Conservation (phyloP, 1,140 invertebrate genomes). For the Pseudomyrmex cubaensis region DNA sequence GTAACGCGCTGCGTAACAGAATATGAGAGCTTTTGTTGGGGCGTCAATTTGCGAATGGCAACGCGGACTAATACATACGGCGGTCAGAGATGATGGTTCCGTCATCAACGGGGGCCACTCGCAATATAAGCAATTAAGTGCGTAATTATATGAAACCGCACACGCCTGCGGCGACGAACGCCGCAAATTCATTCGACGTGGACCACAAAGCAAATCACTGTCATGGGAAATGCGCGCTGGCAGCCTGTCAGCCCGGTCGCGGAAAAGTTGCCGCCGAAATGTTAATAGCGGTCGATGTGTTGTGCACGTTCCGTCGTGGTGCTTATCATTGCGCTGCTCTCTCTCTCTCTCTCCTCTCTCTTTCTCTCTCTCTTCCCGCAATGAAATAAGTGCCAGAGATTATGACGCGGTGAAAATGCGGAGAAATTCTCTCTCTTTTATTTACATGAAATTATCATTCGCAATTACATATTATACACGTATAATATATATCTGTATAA, state of each 20-base stretch:
- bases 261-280: conserved; percentile 62
- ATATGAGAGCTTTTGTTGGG: conserved; percentile 18
- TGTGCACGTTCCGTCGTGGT: not conserved
- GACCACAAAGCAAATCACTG: conserved; percentile 82
- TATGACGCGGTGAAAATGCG: conserved; percentile 4
- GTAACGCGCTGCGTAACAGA: not conserved
- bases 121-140: conserved; percentile 81
- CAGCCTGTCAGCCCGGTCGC: conserved; percentile 64
- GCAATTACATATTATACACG: not conserved
- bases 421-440: conserved; percentile 1
- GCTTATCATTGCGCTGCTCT: conserved; percentile 6
- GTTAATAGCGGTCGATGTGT: conserved; percentile 59
- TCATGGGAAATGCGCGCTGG: conserved; percentile 62
- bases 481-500: no score
- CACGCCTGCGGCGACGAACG: conserved; percentile 46
- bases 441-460: not conserved
- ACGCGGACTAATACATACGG: conserved; percentile 45
- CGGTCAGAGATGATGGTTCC: conserved; percentile 69
- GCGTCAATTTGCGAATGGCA: conserved; percentile 59
- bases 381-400: conserved; percentile 18
- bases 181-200: conserved; percentile 78
- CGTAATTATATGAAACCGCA: conserved; percentile 81
- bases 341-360: no score
- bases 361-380: not conserved
- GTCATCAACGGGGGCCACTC: conserved; percentile 62